These are phyloP conservation scores for Busseola fusca DNA, from an alignment of 2,888 invertebrate genomes.

Conservation along the genomic window DNA sequence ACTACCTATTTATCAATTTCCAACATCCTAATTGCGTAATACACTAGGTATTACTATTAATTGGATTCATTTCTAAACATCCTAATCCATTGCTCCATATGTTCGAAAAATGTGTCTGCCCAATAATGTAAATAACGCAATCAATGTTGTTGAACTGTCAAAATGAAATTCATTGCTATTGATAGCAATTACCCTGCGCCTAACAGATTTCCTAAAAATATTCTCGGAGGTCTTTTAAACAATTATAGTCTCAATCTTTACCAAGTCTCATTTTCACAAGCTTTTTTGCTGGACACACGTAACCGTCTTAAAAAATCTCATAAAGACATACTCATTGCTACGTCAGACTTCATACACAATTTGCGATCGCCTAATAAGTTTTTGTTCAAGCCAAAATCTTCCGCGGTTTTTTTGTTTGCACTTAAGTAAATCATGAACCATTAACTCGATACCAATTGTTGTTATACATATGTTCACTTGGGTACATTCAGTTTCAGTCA, in stretches of 20 bases:
- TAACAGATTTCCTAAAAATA: neutral
- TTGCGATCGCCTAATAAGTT: slow-evolving; percentile 61
- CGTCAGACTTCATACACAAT: slow-evolving; percentile 53
- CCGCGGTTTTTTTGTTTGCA: slow-evolving; percentile 55
- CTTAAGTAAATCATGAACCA: slow-evolving; percentile 44
- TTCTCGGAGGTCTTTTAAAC: neutral
- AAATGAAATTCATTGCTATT: too few relatives aligned
- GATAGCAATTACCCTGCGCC: too few relatives aligned
- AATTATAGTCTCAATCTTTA: neutral
- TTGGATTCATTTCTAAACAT: too few relatives aligned
- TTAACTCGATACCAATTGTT: slow-evolving; percentile 42
- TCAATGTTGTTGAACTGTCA: too few relatives aligned
- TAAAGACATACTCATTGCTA: slow-evolving; percentile 26
- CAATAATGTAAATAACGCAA: too few relatives aligned
- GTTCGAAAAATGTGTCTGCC: too few relatives aligned
- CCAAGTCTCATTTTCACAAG: neutral
- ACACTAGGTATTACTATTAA: too few relatives aligned
- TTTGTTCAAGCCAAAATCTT: slow-evolving; percentile 63
- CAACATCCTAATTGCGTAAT: too few relatives aligned
- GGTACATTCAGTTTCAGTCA: neutral
- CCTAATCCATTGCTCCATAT: too few relatives aligned
- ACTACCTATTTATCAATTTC: neutral
- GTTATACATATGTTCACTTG: neutral
- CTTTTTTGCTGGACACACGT: slow-evolving; percentile 10
- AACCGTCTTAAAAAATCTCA: slow-evolving; percentile 29